These are phyloP conservation scores for Serripes groenlandicus DNA, from an alignment of 2,888 invertebrate genomes.

Conservation along the genomic window DNA sequence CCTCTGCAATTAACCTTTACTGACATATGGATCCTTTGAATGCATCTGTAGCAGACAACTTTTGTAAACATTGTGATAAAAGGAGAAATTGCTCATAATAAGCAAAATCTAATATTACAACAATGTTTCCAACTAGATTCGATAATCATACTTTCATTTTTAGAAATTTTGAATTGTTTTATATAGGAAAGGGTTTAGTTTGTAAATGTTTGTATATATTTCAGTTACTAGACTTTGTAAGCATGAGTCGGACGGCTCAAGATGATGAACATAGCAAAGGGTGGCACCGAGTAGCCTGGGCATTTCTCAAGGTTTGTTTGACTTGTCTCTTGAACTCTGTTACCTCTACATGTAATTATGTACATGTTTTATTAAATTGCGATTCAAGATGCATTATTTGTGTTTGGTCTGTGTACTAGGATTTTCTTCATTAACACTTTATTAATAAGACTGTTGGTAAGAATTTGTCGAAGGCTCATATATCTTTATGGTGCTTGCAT, in stretches of 20 bases:
- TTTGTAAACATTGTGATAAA: neutral
- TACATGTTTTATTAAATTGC: too few species aligned
- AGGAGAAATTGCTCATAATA: neutral
- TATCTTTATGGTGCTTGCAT: too few species aligned
- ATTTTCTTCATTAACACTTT: too few species aligned
- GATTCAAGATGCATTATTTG: too few species aligned
- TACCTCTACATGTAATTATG: too few species aligned
- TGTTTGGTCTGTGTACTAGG: too few species aligned
- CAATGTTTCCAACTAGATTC: neutral
- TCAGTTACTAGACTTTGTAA: conserved; percentile 87
- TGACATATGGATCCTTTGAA: neutral
- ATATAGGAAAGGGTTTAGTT: neutral
- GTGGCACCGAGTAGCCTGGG: conserved; percentile 91
- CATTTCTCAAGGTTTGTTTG: conserved; percentile 89
- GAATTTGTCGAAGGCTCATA: too few species aligned
- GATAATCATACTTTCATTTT: neutral
- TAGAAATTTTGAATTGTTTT: neutral
- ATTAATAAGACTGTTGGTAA: too few species aligned
- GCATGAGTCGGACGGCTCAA: conserved; percentile 85
- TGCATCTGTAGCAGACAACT: neutral
- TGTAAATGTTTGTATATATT: conserved; percentile 18
- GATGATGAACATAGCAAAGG: conserved; percentile 84
- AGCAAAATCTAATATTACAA: neutral
- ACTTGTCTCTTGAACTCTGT: too few species aligned
- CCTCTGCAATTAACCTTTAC: neutral